A percentile compares a stretch with the other conserved stretches of the same genome.
These are phyloP conservation scores for Andrena bucephala DNA, from an alignment of 2,888 invertebrate species.

Conservation along the genomic window DNA sequence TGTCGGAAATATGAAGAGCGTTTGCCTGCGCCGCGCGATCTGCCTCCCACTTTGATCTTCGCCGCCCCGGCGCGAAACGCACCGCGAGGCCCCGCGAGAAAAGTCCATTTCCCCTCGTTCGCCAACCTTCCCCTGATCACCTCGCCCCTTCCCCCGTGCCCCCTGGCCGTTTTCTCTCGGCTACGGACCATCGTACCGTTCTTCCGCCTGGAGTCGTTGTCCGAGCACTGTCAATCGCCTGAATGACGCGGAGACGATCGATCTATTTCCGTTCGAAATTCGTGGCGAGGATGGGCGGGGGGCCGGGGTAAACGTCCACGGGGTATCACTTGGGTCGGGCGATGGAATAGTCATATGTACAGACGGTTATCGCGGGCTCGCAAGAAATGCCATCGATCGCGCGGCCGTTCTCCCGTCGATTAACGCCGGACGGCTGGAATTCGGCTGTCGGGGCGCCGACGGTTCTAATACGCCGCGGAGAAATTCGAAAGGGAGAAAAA, in stretches of 20 bases:
- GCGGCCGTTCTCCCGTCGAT: not conserved
- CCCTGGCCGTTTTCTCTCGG: not conserved
- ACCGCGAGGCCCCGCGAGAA: not conserved
- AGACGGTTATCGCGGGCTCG: not conserved
- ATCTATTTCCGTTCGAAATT: slow-evolving; percentile 58
- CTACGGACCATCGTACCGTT: not conserved
- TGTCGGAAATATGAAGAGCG: slow-evolving; percentile 63
- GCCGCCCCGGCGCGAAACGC: slow-evolving; percentile 51
- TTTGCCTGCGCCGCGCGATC: slow-evolving; percentile 39
- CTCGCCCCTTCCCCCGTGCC: not conserved
- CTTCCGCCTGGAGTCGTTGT: not conserved
- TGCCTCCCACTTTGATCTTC: slow-evolving; percentile 63
- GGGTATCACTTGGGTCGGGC: not conserved
- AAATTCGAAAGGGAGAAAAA: not conserved
- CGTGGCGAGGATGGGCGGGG: slow-evolving; percentile 34
- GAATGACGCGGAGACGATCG: slow-evolving; percentile 52
- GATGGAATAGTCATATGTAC: not conserved
- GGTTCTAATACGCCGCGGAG: not conserved
- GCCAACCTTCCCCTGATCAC: not conserved
- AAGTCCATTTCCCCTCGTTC: slow-evolving; percentile 31
- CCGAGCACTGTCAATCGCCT: slow-evolving; percentile 44
- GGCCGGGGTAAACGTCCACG: not conserved
- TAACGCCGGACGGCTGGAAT: not conserved
- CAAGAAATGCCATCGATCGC: not conserved
- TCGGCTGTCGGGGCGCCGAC: not conserved